phyloP scores from a whole-genome alignment of 2,888 invertebrate genomes.

The Ennomos erosarius region DNA sequence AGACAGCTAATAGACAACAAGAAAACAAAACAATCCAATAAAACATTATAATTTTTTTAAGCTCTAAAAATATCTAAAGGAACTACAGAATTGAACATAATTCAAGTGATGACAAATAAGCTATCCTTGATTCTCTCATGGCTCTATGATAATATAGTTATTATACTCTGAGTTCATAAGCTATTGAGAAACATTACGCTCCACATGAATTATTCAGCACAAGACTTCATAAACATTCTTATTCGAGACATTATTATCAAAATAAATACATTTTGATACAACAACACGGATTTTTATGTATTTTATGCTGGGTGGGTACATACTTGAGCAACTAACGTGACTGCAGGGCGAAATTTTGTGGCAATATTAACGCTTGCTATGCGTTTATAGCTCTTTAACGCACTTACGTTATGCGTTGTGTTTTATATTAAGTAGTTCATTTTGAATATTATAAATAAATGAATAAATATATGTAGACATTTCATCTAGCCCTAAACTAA shows the following conservation, averaged over 20 bases:
- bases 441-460: no score
- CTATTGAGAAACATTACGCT: conserved; percentile 37
- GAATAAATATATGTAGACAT: no score
- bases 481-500: no score
- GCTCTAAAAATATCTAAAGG: no score
- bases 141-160: conserved; percentile 21
- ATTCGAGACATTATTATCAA: conserved; percentile 40
- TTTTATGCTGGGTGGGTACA: conserved; percentile 4
- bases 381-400: no score
- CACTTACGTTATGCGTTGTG: neutral
- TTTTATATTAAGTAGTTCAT: neutral
- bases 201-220: conserved; percentile 41
- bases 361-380: no score
- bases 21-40: no score
- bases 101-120: no score
- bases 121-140: conserved; percentile 2
- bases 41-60: no score
- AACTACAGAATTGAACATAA: no score
- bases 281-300: conserved; percentile 39
- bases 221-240: conserved; percentile 33
- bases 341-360: neutral
- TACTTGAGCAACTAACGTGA: conserved; percentile 6
- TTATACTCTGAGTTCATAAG: conserved; percentile 23
- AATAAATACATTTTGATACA: conserved; percentile 45
- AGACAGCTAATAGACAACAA: no score